A percentile compares a stretch with the other conserved stretches of the same genome.
Evolutionary conservation across 2,113 vertebrate species (phyloP).

Genomic region (Xerus inauris): DNA sequence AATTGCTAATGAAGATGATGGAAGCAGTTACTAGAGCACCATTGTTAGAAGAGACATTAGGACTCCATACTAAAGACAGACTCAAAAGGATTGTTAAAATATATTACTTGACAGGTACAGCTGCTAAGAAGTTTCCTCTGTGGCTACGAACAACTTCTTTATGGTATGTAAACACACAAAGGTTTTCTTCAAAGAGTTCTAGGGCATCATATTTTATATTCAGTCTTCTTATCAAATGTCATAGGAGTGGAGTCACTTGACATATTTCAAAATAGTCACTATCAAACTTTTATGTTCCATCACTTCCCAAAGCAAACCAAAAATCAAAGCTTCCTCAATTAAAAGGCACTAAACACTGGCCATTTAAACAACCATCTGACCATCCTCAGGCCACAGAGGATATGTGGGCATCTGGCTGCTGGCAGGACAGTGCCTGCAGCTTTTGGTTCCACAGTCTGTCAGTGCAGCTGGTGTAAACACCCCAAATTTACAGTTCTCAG

Average conservation of each 20-base stretch:
- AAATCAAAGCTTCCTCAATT: neutral
- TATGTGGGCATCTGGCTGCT: slow-evolving; percentile 7
- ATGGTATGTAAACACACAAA: neutral
- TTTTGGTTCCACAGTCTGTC: neutral
- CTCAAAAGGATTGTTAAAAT: neutral
- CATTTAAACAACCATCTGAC: slow-evolving; percentile 20
- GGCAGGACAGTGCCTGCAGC: slow-evolving; percentile 4
- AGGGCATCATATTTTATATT: neutral
- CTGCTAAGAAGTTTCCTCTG: neutral
- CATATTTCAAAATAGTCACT: slow-evolving; percentile 21
- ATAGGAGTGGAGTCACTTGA: neutral
- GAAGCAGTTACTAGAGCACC: neutral
- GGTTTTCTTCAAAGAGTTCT: neutral
- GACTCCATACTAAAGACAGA: neutral
- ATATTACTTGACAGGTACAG: neutral
- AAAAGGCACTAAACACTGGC: neutral
- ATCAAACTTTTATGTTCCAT: neutral
- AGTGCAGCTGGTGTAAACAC: slow-evolving; percentile 36
- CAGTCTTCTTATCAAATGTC: neutral
- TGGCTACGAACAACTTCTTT: neutral
- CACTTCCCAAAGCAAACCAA: neutral
- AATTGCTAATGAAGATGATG: neutral
- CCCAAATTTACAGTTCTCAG: slow-evolving; percentile 29
- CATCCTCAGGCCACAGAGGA: neutral
- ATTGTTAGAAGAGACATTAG: neutral